Evolutionary conservation across 1,140 invertebrate genomes (phyloP).

Genomic region (Mylabris phalerata): DNA sequence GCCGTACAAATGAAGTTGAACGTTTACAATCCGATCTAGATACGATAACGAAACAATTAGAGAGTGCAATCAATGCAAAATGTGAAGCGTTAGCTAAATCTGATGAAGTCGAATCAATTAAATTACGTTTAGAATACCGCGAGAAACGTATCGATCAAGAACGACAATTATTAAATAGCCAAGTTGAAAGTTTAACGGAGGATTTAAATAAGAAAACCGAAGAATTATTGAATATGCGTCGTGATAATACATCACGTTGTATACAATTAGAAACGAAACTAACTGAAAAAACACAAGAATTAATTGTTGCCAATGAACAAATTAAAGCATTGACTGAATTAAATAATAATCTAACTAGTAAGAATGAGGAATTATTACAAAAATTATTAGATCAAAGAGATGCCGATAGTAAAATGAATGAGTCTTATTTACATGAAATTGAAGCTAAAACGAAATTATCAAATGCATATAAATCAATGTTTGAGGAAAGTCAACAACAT

Average conservation of each 20-base stretch:
- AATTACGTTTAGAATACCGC: slow-evolving; percentile 69
- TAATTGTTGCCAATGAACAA: slow-evolving; percentile 58
- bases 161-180: slow-evolving; percentile 61
- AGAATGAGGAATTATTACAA: slow-evolving; percentile 65
- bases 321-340: slow-evolving; percentile 57
- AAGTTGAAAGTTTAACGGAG: slow-evolving; percentile 66
- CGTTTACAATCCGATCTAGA: slow-evolving; percentile 56
- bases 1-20: slow-evolving; percentile 62
- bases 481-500: slow-evolving; percentile 69
- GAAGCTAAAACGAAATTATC: slow-evolving; percentile 77
- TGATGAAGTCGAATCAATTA: slow-evolving; percentile 73
- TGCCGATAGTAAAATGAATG: slow-evolving; percentile 66
- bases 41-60: slow-evolving; percentile 58
- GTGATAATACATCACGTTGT: slow-evolving; percentile 64
- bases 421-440: slow-evolving; percentile 78
- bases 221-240: slow-evolving; percentile 66
- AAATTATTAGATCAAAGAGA: slow-evolving; percentile 70
- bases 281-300: slow-evolving; percentile 70
- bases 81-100: slow-evolving; percentile 72
- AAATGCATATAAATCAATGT: slow-evolving; percentile 73
- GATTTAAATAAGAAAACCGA: slow-evolving; percentile 68
- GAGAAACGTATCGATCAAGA: slow-evolving; percentile 81
- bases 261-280: slow-evolving; percentile 71
- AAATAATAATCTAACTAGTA: slow-evolving; percentile 58
- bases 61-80: slow-evolving; percentile 64